Base-by-base conservation (phyloP, 2,888 invertebrate genomes). In the Andrena haemorrhoa region DNA sequence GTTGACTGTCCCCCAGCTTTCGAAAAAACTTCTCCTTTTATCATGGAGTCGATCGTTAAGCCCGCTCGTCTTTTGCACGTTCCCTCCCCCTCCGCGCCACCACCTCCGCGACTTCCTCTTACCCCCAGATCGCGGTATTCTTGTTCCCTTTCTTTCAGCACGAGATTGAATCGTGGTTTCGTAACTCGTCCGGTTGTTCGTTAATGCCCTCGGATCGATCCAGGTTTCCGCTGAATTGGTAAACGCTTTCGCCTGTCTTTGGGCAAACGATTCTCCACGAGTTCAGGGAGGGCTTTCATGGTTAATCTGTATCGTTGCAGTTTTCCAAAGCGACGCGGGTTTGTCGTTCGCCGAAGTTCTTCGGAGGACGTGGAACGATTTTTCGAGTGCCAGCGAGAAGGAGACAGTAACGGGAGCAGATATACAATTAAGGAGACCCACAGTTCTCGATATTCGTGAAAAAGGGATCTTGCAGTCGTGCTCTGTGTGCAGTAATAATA, bases 1-100 rank as follows among this genome's bases (percentile, higher is more conserved):
- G 75, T 75, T 82, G 63, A 65, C 76, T 77, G 76, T 75, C 74
- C 47, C 23, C 10, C 26, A 8, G 70, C 63, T 64, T 61, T 64
- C 58, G 73, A 75, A 79, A 75, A 79, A 76, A 63, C 72, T 76
- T 75, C 69, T 41, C 3, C 65, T 23, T 68, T 80, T 80, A 75
- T 78, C 26, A 23, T 41, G 41, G 12, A 12, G 47, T 68, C 78
- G 78, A 78, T 29, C 60, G 60, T 20, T 58, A 23, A 41, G 20
- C 47, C 35, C 12, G 10, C 10, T 51, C 51, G n/a, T 65, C 49
- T 69, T 23, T 68, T 49, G 23, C 61, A 16, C 29, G 16, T 26
- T 49, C 53, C 7, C 5, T 47, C 58, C 29, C 6, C n/a, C n/a
- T 26, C 41, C n/a, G 3, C 23, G 20, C 20, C 3, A 1, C 31